A percentile compares a stretch with the other conserved stretches of the same genome.
These are phyloP conservation scores for Lutraria rhynchaena DNA, from an alignment of 1,140 invertebrate genomes.

Conservation along the genomic window DNA sequence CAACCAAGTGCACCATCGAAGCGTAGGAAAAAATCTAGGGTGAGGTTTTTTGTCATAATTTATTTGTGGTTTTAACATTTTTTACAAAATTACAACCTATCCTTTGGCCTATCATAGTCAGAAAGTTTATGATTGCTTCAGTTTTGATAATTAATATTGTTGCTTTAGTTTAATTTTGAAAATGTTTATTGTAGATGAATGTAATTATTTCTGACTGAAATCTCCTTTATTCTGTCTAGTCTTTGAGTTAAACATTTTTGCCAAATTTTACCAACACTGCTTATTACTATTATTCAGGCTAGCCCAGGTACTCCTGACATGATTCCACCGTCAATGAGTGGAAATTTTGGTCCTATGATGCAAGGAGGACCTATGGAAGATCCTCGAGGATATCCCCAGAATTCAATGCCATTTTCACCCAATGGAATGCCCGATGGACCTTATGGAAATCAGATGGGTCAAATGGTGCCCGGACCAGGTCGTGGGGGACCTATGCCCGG, in stretches of 20 bases:
- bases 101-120: neutral
- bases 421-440: slow-evolving; percentile 32
- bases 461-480: slow-evolving; percentile 68
- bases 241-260: too few relatives aligned
- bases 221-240: too few relatives aligned
- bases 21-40: slow-evolving; percentile 56
- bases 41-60: too few relatives aligned
- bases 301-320: slow-evolving; percentile 64
- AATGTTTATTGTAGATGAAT: too few relatives aligned
- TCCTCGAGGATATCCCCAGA: slow-evolving; percentile 80
- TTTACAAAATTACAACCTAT: neutral
- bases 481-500: slow-evolving; percentile 83
- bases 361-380: slow-evolving; percentile 98
- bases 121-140: too few relatives aligned
- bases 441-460: slow-evolving; percentile 34
- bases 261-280: too few relatives aligned
- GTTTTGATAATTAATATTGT: too few relatives aligned
- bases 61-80: neutral
- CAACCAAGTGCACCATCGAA: slow-evolving; percentile 56
- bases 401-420: slow-evolving; percentile 53
- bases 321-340: slow-evolving; percentile 61
- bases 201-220: too few relatives aligned
- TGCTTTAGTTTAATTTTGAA: too few relatives aligned
- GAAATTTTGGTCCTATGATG: slow-evolving; percentile 95
- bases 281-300: too few relatives aligned